Evolutionary conservation across 2,797 vertebrate genomes (phyloP), one percentile per base, ranked within the genome.

Genomic region (Manis javanica): DNA sequence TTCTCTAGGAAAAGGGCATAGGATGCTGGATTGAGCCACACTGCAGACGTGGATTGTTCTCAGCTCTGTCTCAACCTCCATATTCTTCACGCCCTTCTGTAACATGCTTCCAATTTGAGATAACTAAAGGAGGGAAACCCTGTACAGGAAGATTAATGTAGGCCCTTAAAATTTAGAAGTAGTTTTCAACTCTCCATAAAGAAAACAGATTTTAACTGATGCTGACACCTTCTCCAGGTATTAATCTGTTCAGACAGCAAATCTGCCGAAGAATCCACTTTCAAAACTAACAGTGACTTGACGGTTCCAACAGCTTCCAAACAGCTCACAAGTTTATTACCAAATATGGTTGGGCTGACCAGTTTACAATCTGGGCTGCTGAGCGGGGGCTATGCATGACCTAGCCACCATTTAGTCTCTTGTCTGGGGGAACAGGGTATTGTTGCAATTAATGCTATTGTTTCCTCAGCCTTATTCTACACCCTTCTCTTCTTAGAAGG

Each of bases 281-380:
- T 85, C 3, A 34, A 49, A 85, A 91, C 69, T 61, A 92, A 74
- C n/a, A 75, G 31, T 13, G 78, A 82, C 82, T 90, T 95, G 86
- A 16, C 46, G 3, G 57, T 88, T 69, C 79, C 53, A 87, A 88
- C 29, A 31, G 92, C 66, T 95, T 86, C n/a, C 1, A 31, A 92
- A 90, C 31, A 2, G 11, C 29, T 90, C 61, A 12, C 69, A 29
- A 64, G 42, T 86, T 96, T 81, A 82, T 90, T 93, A 82, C 96
- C 94, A 93, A 96, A 95, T 64, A 92, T 1, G 74, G 97, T 0
- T 51, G 72, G 72, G 39, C 74, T 72, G 93, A 72, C 91, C n/a
- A 77, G 86, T 71, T 75, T 69, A 64, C 81, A 64, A 51, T 51
- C 74, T 39, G 7, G 8, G 91, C 68, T 79, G 31, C 75, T 16